Evolutionary conservation across 2,113 vertebrate species (phyloP).

Genomic region (Proteles cristata): DNA sequence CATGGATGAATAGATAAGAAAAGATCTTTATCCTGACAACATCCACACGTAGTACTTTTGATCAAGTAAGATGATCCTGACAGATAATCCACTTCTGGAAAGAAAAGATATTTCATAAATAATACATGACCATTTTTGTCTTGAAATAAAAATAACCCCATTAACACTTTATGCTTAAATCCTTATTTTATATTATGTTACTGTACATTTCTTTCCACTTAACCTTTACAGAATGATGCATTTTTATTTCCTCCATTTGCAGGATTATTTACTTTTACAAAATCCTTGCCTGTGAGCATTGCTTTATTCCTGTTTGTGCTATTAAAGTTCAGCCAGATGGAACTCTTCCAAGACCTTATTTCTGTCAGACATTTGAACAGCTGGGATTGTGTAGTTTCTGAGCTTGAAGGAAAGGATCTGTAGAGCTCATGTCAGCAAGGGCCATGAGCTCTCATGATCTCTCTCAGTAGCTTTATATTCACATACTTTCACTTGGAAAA

Average conservation of each 20-base stretch:
- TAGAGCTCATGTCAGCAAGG: conserved; percentile 42
- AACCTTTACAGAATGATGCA: conserved; percentile 25
- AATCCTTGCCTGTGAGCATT: conserved; percentile 57
- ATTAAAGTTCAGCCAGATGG: conserved; percentile 78
- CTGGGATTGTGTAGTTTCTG: conserved; percentile 75
- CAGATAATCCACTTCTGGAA: neutral
- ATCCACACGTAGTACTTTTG: neutral
- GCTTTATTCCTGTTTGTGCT: conserved; percentile 71
- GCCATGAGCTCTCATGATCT: conserved; percentile 5
- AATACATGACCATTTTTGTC: neutral
- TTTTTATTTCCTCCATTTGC: conserved; percentile 67
- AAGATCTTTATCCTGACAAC: neutral
- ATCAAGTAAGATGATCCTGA: neutral
- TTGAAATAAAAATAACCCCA: neutral
- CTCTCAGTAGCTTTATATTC: conserved; percentile 32
- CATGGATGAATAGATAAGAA: neutral
- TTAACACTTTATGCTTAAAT: neutral
- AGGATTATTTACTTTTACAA: conserved; percentile 60
- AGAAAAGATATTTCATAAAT: conserved; percentile 32
- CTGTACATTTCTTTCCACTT: conserved; percentile 24
- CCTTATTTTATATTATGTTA: conserved; percentile 16
- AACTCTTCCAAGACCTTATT: conserved; percentile 69
- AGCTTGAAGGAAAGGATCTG: conserved; percentile 61
- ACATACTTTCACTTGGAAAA: conserved; percentile 51
- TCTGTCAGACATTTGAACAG: conserved; percentile 77